Evolutionary conservation across 2,113 vertebrate species (phyloP).

Genomic region (Pelecanus crispus): DNA sequence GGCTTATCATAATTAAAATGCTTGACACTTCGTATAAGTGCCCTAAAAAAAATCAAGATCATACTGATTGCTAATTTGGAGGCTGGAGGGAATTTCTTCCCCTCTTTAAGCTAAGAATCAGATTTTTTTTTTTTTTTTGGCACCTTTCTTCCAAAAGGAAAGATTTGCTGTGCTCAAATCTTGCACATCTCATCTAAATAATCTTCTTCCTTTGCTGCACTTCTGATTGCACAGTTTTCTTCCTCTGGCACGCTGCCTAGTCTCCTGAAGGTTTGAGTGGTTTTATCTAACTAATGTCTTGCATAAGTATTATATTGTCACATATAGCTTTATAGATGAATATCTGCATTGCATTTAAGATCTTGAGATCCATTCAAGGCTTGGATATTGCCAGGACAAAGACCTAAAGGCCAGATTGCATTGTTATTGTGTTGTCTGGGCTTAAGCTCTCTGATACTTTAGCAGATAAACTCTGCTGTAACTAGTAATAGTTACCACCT

Average conservation of each 20-base stretch:
- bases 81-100: background rate
- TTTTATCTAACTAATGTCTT: background rate
- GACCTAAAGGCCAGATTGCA: background rate
- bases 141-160: background rate
- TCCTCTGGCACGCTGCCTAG: background rate
- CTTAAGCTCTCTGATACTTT: background rate
- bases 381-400: background rate
- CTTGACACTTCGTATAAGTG: background rate
- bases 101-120: background rate
- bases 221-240: background rate
- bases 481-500: background rate
- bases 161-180: background rate
- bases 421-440: background rate
- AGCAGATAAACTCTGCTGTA: background rate
- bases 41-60: background rate
- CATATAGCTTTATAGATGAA: background rate
- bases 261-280: background rate
- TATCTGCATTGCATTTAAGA: background rate
- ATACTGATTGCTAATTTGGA: background rate
- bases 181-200: background rate
- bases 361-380: background rate
- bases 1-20: background rate
- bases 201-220: background rate
- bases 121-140: rapidly evolving
- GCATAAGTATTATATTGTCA: background rate